Evolutionary conservation across 2,113 vertebrate genomes (phyloP), one percentile per base, ranked within the genome.

Genomic region (Phainopepla nitens): DNA sequence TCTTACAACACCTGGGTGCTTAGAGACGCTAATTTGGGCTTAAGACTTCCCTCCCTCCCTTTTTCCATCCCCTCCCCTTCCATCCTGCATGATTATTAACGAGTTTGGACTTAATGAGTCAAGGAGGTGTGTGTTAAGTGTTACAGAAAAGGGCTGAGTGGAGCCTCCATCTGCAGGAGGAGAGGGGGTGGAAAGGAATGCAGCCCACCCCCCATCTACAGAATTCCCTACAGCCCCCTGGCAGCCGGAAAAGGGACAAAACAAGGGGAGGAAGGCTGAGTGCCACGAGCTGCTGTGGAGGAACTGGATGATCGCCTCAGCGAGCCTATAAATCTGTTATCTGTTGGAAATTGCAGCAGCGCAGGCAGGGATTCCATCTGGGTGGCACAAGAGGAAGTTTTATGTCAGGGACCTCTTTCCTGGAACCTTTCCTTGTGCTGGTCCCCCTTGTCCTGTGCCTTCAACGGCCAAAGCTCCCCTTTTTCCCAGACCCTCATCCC

Each of bases 1-100:
- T 90, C 94, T 97, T 95, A 95, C 96, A 95, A 96, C 96, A 96
- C 93, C 94, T 92, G 96, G 82, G 79, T 90, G 96, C 94, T 95
- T 82, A 95, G 90, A 94, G 92, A 96, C 61, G 82, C 82, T 97
- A 94, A 96, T 96, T 95, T 96, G 77, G 65, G 47, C 2, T 77
- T 86, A 70, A 94, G 90, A 68, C 41, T 82, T 91, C 93, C 82
- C 73, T 79, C 93, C 33, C 91, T 91, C 81, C 73, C 61, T 94
- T 93, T 86, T 96, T 95, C 87, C 94, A 94, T 95, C 92, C 79
- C 96, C 92, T 95, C 92, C 96, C 90, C 96, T 95, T 91, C 73
- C 87, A 91, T 89, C 87, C 87, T 76, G 81, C 68, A 18, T 41
- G 80, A 54, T 94, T 87, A 88, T 94, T 94, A 96, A 90, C 56